phyloP scores from a whole-genome alignment of 2,888 invertebrate genomes.

The Lasioglossum figueresi region DNA sequence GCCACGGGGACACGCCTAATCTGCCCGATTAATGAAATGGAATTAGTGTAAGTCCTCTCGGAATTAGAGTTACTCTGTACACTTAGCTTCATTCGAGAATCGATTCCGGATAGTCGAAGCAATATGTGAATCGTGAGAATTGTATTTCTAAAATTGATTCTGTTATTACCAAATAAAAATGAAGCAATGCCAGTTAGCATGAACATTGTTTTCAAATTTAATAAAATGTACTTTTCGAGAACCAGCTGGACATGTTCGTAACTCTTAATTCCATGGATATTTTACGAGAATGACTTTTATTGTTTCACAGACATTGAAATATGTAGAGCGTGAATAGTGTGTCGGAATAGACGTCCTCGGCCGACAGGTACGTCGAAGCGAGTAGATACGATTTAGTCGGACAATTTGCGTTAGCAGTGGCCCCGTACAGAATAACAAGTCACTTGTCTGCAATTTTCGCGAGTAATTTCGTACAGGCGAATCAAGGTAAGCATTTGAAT shows the following conservation, averaged over 20 bases:
- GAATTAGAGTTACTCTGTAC: neutral
- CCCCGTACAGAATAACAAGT: constrained; percentile 45
- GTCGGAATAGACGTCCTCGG: constrained; percentile 1
- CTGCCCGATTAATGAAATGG: constrained; percentile 32
- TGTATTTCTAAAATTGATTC: too few species aligned
- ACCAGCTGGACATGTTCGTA: neutral
- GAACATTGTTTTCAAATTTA: too few species aligned
- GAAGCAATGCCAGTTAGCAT: too few species aligned
- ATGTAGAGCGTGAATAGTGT: neutral
- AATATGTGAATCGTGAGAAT: too few species aligned
- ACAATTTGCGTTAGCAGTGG: constrained; percentile 25
- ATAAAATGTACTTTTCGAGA: too few species aligned
- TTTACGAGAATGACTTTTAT: neutral
- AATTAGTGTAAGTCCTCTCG: constrained; percentile 21
- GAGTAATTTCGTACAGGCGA: constrained; percentile 60
- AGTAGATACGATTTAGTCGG: neutral
- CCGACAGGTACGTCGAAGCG: neutral
- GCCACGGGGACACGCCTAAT: constrained; percentile 23
- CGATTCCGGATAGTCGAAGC: neutral
- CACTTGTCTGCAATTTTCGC: constrained; percentile 55
- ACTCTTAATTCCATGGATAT: neutral
- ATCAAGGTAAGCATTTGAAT: constrained; percentile 65
- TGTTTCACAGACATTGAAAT: neutral
- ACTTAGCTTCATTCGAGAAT: neutral
- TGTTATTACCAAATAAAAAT: too few species aligned